phyloP scores from a whole-genome alignment of 2,797 vertebrate species.

The Melanotaenia parkinsoni region DNA sequence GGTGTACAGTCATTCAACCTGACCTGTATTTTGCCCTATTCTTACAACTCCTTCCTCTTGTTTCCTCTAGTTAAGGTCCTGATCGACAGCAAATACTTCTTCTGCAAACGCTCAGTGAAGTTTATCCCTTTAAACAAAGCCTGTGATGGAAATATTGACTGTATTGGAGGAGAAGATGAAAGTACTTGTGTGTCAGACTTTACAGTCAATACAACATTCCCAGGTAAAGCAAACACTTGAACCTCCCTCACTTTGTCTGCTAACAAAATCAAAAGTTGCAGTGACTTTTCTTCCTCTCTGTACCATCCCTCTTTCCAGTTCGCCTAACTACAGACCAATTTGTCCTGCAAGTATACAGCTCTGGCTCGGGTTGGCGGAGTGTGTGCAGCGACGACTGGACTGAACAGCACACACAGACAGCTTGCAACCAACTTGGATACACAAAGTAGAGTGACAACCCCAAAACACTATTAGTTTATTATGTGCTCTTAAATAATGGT shows the following conservation, averaged over 20 bases:
- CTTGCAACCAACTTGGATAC: constrained; percentile 90
- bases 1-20: not conserved
- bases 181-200: constrained; percentile 76
- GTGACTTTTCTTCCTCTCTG: not conserved
- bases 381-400: constrained; percentile 87
- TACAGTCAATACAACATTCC: constrained; percentile 73
- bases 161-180: constrained; percentile 88
- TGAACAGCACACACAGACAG: constrained; percentile 76
- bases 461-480: not conserved
- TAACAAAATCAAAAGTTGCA: constrained; percentile 4
- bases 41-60: constrained; percentile 1
- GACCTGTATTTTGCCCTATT: not conserved
- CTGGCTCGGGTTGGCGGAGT: constrained; percentile 81
- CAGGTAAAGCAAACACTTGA: constrained; percentile 66
- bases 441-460: constrained; percentile 77
- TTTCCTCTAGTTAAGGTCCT: constrained; percentile 84
- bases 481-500: not conserved
- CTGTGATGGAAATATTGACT: constrained; percentile 87
- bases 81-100: constrained; percentile 88
- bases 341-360: constrained; percentile 86
- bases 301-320: constrained; percentile 73
- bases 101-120: constrained; percentile 85
- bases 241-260: constrained; percentile 3
- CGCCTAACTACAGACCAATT: constrained; percentile 79
- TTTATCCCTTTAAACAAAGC: constrained; percentile 83